Percentiles rank a stretch among this genome's conserved stretches.
Evolutionary conservation across 1,140 invertebrate species (phyloP).

Genomic region (Dreissena polymorpha): DNA sequence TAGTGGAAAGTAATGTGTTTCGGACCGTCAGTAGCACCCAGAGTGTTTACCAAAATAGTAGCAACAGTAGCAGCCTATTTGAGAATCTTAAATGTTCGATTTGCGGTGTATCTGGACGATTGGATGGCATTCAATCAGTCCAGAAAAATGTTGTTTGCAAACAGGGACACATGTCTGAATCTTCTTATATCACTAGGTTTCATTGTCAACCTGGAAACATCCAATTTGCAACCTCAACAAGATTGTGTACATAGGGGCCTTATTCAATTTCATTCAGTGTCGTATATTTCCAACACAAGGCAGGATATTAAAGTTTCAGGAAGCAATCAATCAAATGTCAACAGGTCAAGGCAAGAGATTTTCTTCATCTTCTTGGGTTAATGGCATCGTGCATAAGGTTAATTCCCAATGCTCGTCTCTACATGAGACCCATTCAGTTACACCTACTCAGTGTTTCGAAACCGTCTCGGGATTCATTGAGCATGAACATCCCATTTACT

Average conservation of each 20-base stretch:
- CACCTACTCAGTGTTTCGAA: slow-evolving; percentile 25
- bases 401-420: slow-evolving; percentile 36
- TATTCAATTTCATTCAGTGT: neutral
- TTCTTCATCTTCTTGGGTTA: too few species aligned
- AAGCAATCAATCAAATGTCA: neutral
- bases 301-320: slow-evolving; percentile 1
- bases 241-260: too few species aligned
- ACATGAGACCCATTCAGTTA: slow-evolving; percentile 47
- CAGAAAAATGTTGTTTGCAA: neutral
- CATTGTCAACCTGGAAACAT: too few species aligned
- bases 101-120: slow-evolving; percentile 16
- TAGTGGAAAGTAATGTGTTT: slow-evolving; percentile 46
- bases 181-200: too few species aligned
- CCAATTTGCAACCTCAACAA: too few species aligned
- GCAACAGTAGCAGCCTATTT: neutral
- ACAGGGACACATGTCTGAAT: slow-evolving; percentile 2
- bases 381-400: slow-evolving; percentile 17
- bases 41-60: slow-evolving; percentile 34
- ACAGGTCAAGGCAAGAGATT: slow-evolving; percentile 9
- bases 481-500: too few species aligned
- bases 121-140: slow-evolving; percentile 2
- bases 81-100: too few species aligned
- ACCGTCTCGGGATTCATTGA: neutral
- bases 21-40: slow-evolving; percentile 24
- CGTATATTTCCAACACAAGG: slow-evolving; percentile 14